Conservation (phyloP, 2,888 invertebrate genomes). For the Poecilobothrus nobilitatus region DNA sequence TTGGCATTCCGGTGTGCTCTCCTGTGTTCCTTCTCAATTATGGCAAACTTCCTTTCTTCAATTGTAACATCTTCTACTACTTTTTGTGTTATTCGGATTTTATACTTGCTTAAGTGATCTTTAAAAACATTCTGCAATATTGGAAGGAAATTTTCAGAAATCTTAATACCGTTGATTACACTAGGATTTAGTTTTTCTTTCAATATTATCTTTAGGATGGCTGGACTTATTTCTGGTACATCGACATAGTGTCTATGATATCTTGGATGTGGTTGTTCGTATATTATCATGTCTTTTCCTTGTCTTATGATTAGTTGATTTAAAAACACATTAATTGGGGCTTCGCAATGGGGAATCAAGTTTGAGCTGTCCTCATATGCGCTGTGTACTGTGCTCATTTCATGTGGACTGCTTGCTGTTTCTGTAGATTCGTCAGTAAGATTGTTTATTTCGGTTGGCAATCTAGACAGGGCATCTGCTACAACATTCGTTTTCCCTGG, state of each 20-base stretch:
- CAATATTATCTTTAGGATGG: neutral
- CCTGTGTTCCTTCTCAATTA: conserved; percentile 5
- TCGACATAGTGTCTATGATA: conserved; percentile 11
- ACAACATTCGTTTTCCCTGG: conserved; percentile 14
- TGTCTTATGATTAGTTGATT: conserved; percentile 22
- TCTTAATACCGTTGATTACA: too few species aligned
- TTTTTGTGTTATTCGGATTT: conserved; percentile 13
- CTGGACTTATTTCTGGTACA: neutral
- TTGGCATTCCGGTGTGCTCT: neutral
- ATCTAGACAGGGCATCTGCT: conserved; percentile 19
- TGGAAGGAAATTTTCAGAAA: conserved; percentile 12
- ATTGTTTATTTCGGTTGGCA: too few species aligned
- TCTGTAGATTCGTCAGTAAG: too few species aligned
- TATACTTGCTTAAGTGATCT: conserved; percentile 10
- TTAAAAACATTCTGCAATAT: conserved; percentile 16
- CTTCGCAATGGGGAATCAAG: conserved; percentile 22
- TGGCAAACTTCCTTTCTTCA: conserved; percentile 13
- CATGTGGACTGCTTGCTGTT: conserved; percentile 18
- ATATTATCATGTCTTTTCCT: conserved; percentile 11
- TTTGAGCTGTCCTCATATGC: conserved; percentile 23
- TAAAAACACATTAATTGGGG: conserved; percentile 19
- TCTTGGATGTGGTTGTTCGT: conserved; percentile 19
- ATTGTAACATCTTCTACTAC: conserved; percentile 8
- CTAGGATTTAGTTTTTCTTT: conserved; percentile 11
- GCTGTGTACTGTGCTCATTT: conserved; percentile 9